Evolutionary conservation across 2,888 invertebrate genomes (phyloP).

Genomic region (Hirtodrosophila trivittata): DNA sequence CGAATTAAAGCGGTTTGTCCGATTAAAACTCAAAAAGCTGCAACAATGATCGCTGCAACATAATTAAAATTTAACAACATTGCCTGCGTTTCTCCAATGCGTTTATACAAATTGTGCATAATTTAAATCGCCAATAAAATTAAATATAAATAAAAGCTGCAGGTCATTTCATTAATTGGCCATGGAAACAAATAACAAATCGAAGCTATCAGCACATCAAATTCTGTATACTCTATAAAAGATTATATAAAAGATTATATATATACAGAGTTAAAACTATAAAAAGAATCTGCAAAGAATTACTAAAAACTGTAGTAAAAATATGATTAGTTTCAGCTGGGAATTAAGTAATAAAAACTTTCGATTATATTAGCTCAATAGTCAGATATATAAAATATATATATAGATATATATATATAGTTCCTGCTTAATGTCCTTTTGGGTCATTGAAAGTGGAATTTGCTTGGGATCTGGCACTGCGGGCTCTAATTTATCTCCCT

Average conservation of each 20-base stretch:
- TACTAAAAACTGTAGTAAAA: too few relatives aligned
- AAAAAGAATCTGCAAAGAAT: too few relatives aligned
- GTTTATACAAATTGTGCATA: slow-evolving; percentile 49
- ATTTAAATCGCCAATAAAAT: slow-evolving; percentile 44
- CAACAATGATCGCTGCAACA: slow-evolving; percentile 49
- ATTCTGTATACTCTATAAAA: too few relatives aligned
- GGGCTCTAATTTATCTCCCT: slow-evolving; percentile 52
- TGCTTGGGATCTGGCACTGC: slow-evolving; percentile 17
- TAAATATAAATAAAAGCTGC: slow-evolving; percentile 33
- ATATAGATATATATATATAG: not conserved
- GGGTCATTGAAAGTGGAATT: slow-evolving; percentile 5
- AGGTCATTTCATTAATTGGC: slow-evolving; percentile 53
- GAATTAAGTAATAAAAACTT: too few relatives aligned
- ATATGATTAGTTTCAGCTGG: too few relatives aligned
- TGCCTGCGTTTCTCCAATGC: slow-evolving; percentile 26
- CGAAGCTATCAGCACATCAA: not conserved
- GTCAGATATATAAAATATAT: not conserved
- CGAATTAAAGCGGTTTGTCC: slow-evolving; percentile 74
- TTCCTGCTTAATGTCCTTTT: not conserved
- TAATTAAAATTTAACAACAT: slow-evolving; percentile 68
- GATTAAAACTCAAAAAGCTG: slow-evolving; percentile 73
- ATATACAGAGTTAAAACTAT: too few relatives aligned
- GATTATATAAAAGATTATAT: too few relatives aligned
- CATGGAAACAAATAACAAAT: slow-evolving; percentile 11
- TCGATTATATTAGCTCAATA: too few relatives aligned